Evolutionary conservation across 1,140 invertebrate species (phyloP).

Genomic region (Cyclargus thomasi): DNA sequence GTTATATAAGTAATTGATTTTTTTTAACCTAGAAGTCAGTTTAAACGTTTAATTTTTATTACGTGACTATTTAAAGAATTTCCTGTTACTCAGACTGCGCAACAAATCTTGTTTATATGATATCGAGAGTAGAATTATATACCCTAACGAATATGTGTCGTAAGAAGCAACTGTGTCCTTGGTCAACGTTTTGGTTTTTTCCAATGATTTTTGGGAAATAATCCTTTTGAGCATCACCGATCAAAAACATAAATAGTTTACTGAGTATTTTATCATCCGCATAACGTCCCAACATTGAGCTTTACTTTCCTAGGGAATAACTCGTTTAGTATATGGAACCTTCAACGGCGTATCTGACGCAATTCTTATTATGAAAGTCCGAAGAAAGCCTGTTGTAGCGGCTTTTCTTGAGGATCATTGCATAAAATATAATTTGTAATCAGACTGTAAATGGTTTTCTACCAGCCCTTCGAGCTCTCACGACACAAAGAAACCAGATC

Average conservation of each 20-base stretch:
- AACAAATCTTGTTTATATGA: slow-evolving; percentile 14
- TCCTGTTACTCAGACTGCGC: slow-evolving; percentile 10
- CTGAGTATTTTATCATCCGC: too few species aligned
- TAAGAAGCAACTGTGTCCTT: slow-evolving; percentile 6
- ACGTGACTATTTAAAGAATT: slow-evolving; percentile 12
- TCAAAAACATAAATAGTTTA: too few species aligned
- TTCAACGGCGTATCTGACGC: background rate
- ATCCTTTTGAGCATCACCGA: too few species aligned
- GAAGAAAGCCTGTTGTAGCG: background rate
- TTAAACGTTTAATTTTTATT: slow-evolving; percentile 4
- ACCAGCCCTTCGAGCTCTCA: slow-evolving; percentile 28
- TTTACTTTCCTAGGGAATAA: too few species aligned
- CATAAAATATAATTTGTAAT: background rate
- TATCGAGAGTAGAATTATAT: slow-evolving; percentile 3
- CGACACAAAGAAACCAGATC: slow-evolving; percentile 46
- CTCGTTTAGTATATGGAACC: background rate
- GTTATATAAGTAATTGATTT: slow-evolving; percentile 3
- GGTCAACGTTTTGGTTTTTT: background rate
- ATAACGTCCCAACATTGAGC: too few species aligned
- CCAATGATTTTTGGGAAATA: background rate
- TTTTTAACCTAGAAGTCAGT: background rate
- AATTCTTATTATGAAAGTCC: slow-evolving; percentile 3
- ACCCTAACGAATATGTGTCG: slow-evolving; percentile 7
- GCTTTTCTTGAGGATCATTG: background rate
- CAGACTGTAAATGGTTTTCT: background rate